Base-by-base conservation (phyloP, 2,888 invertebrate genomes). In the Andrena bucephala region DNA sequence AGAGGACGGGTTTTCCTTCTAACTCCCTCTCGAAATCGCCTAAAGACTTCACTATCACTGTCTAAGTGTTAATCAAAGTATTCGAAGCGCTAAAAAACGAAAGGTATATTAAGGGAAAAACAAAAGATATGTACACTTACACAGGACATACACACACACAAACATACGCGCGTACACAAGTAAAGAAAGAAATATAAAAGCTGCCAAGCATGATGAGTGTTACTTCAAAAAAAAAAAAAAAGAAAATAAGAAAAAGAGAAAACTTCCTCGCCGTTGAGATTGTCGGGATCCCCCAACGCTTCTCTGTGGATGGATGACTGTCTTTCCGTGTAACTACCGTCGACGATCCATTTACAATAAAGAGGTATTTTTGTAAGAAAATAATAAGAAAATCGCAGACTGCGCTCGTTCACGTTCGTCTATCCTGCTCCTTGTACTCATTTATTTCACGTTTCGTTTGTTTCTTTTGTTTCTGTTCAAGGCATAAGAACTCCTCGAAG, bases 21-120 rank as follows among this genome's bases (percentile, higher is more conserved):
- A 92, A 85, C 85, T 92, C 93, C 85, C 91, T 93, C 85, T 92
- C 92, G 57, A 92, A 93, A 87, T 93, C 93, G 81, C 92, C 92
- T 74, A 92, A 94, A 86, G 94, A 94, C 91, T 94, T 94, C 89
- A 94, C 94, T 83, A 94, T 94, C 91, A 94, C 94, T 85, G 94
- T 94, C 89, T 94, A 92, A 94, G 74, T 89, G 89, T 84, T 89
- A 86, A 85, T 87, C 82, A 84, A 87, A 86, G 84, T 48, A 73
- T 67, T 67, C 72, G 63, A 48, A 8, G 42, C 36, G 74, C 65
- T 70, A 52, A n/a, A n/a, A 68, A 81, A 57, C 54, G 60, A 62
- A 72, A 60, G 31, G 59, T 29, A 20, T 42, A 50, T 29, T 33
- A 66, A 48, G 31, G n/a, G 16, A 60, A 62, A 66, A 33, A 57